Percentiles rank a stretch among this genome's conserved stretches.
These are phyloP conservation scores for Microdon myrmicae DNA, from an alignment of 2,888 invertebrate genomes.

Conservation along the genomic window DNA sequence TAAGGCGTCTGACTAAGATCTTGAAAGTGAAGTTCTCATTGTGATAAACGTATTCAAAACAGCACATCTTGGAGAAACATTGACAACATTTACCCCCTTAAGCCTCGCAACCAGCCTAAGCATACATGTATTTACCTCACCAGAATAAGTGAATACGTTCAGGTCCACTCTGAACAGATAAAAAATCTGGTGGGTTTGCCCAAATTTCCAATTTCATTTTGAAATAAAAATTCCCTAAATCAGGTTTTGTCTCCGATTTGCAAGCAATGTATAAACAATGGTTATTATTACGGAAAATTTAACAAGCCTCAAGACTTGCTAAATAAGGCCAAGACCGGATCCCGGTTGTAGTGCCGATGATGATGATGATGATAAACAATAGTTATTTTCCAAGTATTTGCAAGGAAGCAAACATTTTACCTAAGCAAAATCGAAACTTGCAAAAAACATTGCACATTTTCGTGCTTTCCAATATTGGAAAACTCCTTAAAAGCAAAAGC, in stretches of 20 bases:
- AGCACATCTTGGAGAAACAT: neutral
- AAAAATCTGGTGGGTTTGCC: too few species aligned
- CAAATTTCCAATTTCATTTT: neutral
- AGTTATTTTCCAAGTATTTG: too few species aligned
- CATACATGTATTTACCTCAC: neutral
- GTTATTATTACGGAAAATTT: too few species aligned
- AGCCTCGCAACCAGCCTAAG: neutral
- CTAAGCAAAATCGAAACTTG: too few species aligned
- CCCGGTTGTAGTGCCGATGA: too few species aligned
- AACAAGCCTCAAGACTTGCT: too few species aligned
- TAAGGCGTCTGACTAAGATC: neutral
- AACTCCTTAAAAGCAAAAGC: slow-evolving; percentile 2
- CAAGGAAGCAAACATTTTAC: neutral
- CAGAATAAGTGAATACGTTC: too few species aligned
- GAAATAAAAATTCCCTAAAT: neutral
- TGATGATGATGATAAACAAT: too few species aligned
- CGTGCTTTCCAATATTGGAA: slow-evolving; percentile 1
- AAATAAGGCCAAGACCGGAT: too few species aligned
- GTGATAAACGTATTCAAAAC: neutral
- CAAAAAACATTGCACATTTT: neutral
- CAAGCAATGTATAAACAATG: slow-evolving; percentile 3
- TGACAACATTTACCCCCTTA: neutral
- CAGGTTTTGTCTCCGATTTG: neutral
- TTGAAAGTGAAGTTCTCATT: neutral
- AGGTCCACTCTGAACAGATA: too few species aligned